Base-by-base conservation (phyloP, 2,797 vertebrate genomes). In the Remorina albescens region DNA sequence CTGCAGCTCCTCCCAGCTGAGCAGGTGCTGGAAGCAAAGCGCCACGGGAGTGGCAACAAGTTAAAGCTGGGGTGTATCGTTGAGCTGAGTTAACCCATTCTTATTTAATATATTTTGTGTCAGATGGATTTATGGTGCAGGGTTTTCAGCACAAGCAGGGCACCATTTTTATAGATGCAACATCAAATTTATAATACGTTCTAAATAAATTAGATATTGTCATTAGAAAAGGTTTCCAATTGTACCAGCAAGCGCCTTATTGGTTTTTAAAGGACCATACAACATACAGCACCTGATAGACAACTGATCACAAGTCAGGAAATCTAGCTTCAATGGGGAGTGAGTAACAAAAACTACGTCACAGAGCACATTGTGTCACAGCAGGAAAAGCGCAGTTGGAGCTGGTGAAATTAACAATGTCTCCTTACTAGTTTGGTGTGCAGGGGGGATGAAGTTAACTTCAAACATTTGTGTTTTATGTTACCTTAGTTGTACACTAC, bases 11-110 rank as follows among this genome's bases (percentile, higher is more conserved):
- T 97, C 96, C 75, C 90, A 94, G 85, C 94, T 95, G 75, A 98
- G 90, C 92, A 97, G 94, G 0, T 93, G 95, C 96, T 98, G 95
- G 26, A 96, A 96, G 92, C 87, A 84, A 95, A 89, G 89, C 89
- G 90, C 76, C 70, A 50, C 42, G 84, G 80, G 81, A 85, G 64
- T 26, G 26, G 68, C 41, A 57, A 58, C 32, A 72, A 32, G 82
- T 90, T 86, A 91, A 82, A 84, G 46, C 42, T 44, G 44, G 23
- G 49, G 34, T 73, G 54, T 47, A 55, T 39, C 15, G 25, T 70
- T 81, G 56, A 78, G 76, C 53, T 55, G 57, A 75, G 65, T 50
- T 21, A 21, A 46, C 18, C 34, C 11, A 37, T 55, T 65, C 66
- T 28, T 8, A 39, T 42, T 50, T 4, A 30, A 11, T 32, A 4